phyloP scores from a whole-genome alignment of 92 coral and sea anemone species.

The Isaurus tuberculatus region DNA sequence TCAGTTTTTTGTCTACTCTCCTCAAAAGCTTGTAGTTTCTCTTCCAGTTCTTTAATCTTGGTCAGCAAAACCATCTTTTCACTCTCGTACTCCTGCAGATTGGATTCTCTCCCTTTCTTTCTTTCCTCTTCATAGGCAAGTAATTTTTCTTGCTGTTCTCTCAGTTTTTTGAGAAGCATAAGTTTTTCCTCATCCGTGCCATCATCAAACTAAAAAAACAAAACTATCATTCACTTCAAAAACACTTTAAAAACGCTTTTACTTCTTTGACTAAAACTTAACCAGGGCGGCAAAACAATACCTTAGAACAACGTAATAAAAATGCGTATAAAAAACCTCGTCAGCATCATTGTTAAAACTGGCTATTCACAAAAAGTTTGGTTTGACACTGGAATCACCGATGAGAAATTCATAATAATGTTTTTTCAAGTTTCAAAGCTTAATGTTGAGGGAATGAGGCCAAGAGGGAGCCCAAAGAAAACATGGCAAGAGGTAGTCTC shows the following conservation, averaged over 20 bases:
- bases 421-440: too few relatives aligned
- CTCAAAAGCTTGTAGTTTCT: slow-evolving; percentile 74
- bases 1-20: slow-evolving; percentile 66
- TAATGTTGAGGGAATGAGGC: too few relatives aligned
- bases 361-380: too few relatives aligned
- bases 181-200: slow-evolving; percentile 65
- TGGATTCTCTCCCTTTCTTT: slow-evolving; percentile 41
- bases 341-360: too few relatives aligned
- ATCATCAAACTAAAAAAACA: slow-evolving; percentile 36
- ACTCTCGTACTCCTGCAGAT: slow-evolving; percentile 19
- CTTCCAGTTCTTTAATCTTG: slow-evolving; percentile 64
- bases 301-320: too few relatives aligned
- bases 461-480: too few relatives aligned
- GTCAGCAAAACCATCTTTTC: not conserved
- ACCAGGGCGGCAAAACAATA: too few relatives aligned
- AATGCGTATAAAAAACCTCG: too few relatives aligned
- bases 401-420: too few relatives aligned
- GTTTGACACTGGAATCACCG: too few relatives aligned
- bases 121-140: slow-evolving; percentile 71
- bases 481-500: too few relatives aligned
- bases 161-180: slow-evolving; percentile 65
- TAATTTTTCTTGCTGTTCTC: slow-evolving; percentile 74
- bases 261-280: too few relatives aligned
- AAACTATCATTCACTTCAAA: not conserved
- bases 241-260: not conserved